Evolutionary conservation across 2,113 vertebrate genomes (phyloP), one percentile per base, ranked within the genome.

Genomic region (Nerophis ophidion): DNA sequence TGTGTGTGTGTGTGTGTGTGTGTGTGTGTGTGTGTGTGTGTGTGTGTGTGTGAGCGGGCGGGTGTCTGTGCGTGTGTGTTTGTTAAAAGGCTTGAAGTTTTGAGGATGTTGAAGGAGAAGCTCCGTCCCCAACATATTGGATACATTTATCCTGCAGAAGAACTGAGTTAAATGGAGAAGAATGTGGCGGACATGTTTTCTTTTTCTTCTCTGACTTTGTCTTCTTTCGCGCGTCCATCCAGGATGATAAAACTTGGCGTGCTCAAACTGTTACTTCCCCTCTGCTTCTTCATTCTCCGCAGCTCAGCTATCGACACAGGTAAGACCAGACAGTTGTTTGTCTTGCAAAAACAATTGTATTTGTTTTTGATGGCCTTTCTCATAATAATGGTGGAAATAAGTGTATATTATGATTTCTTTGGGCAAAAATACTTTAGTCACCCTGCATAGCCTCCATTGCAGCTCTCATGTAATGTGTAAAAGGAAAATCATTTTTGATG

Each of bases 281-380:
- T 86, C 55, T 49, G 70, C 68, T 61, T 62, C 57, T 56, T 68
- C 58, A 44, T 57, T 14, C 52, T 64, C 0, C 76, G 53, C 59
- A 46, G 71, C 57, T 74, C 75, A 3, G 77, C 86, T 74, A 87
- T 91, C 5, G 88, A 89, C 48, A 89, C 85, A 45, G 86, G 90
- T 91, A 70, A 75, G 82, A 59, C 34, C 26, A 26, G 26, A 26
- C 26, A 26, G 26, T 26, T 26, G 26, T 26, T 26, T 26, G 26
- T 26, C 26, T 26, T 26, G 26, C 26, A 26, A 26, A 26, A 26
- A 26, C 26, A 26, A 26, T 26, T 26, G 3, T 26, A 2, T 26
- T 26, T 26, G 3, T 26, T 26, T 26, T 26, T 26, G 26, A 26
- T 26, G 26, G 26, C 26, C 26, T 26, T 26, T 2, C 26, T 26